phyloP scores from a whole-genome alignment of 2,888 invertebrate species.

The Sycophila texana region DNA sequence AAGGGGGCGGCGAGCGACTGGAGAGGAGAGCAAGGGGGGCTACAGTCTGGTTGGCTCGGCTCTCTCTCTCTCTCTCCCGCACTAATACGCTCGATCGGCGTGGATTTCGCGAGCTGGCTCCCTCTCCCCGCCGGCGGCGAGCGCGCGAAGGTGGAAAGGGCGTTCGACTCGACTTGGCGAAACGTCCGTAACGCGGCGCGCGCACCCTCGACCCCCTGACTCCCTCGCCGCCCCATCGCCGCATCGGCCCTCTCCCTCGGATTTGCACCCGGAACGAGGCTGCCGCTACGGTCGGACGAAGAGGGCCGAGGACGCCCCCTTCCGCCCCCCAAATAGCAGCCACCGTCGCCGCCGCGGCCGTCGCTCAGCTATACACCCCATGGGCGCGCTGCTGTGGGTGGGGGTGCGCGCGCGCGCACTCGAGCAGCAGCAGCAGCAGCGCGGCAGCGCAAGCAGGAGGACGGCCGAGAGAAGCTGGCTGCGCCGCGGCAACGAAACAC shows the following conservation, averaged over 20 bases:
- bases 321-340: background rate
- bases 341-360: background rate
- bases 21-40: no score
- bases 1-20: no score
- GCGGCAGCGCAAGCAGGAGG: background rate
- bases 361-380: background rate
- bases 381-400: background rate
- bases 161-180: conserved; percentile 40
- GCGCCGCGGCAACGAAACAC: background rate
- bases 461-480: background rate
- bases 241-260: conserved; percentile 1
- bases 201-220: conserved; percentile 16
- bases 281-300: conserved; percentile 11
- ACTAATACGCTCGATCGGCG: conserved; percentile 1
- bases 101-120: background rate
- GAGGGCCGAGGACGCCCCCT: background rate
- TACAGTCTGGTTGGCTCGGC: no score
- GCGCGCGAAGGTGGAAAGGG: conserved; percentile 20
- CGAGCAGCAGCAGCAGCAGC: conserved; percentile 1
- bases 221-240: background rate
- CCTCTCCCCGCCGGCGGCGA: conserved; percentile 1
- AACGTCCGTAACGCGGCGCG: conserved; percentile 29
- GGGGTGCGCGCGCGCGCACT: background rate
- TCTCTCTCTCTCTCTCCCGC: no score
- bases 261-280: background rate